Evolutionary conservation across 2,888 invertebrate genomes (phyloP), one percentile per base, ranked within the genome.

Genomic region (Drosophila seclusa): DNA sequence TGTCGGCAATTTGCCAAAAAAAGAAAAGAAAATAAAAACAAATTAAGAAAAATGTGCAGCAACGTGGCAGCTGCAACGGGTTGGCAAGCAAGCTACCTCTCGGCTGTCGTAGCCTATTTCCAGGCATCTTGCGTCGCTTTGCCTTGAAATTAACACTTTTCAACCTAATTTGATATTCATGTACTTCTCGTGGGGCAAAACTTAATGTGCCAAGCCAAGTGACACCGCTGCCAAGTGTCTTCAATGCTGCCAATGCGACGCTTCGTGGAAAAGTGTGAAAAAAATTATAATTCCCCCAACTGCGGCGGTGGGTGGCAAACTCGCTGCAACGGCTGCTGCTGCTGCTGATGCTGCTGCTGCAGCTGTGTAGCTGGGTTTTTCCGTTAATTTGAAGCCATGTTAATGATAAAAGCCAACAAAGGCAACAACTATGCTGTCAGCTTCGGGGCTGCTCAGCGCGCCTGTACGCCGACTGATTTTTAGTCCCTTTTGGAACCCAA

Each of bases 351-450:
- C 29, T 54, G 40, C 24, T 50, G 21, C n/a, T 62, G 27, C 50
- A 42, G 21, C 54, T 49, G 58, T 31, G 54, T 53, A 50, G 24
- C 42, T 42, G 58, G 69, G 72, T 70, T 80, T 82, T 76, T 76
- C 67, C 79, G 86, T 89, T 89, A 77, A 82, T 89, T 85, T 82
- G 73, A 82, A 89, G 75, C 72, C 82, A 80, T 82, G 84, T 85
- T 85, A 85, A 89, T 89, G 89, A 89, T 80, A 80, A 87, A 87
- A 85, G 89, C 89, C 85, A 84, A 84, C 89, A 82, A 82, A 78
- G 82, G 73, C 72, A 68, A 67, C 66, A 72, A 67, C 64, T 68
- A 16, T n/a, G 36, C 45, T 60, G 66, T 40, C 67, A 69, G 55
- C 76, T 57, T 40, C 70, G 40, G 53, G 61, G 70, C 72, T 53